Base-by-base conservation (phyloP, 2,113 vertebrate species). In the Heteronetta atricapilla region DNA sequence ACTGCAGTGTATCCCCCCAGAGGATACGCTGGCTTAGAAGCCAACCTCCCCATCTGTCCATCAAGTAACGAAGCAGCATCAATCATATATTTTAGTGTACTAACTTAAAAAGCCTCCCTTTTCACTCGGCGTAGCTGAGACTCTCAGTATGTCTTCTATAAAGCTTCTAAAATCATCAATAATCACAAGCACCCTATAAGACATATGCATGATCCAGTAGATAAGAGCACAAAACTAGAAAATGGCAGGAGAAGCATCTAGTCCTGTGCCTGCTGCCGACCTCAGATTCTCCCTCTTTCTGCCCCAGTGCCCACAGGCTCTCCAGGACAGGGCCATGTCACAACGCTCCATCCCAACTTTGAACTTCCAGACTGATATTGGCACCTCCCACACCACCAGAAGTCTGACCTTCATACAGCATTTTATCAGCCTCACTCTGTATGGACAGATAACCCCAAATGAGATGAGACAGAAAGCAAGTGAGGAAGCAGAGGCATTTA, bases 271-370 rank as follows among this genome's bases (percentile, higher is more conserved):
- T 58, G 8, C 56, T 29, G 3, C n/a, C 11, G 33, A 56, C 33
- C 62, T 69, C 73, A 3, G 3, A 13, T 8, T 63, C 36, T 34
- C 23, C 21, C 1, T 1, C 23, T 5, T 64, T 84, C 64, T 91
- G 55, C 2, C 38, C 19, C 44, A 59, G n/a, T 11, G 31, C 25
- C 68, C 38, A 29, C 68, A 46, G 25, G 16, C 29, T 52, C 52
- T 9, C 16, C 38, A 34, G 23, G 60, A 56, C 60, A 50, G 64
- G 38, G 55, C 66, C 50, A 29, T 12, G 50, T 11, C 68, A 62
- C 3, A 1, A 14, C 2, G 28, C 29, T 3, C 26, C 60, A 22
- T 14, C 17, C 29, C 36, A 0, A 21, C 8, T 10, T 38, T 60
- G 40, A 88, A 33, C 13, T 26, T 8, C 22, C 22, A 70, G 21